Evolutionary conservation across 2,113 vertebrate species (phyloP).

Genomic region (Lophura nycthemera): DNA sequence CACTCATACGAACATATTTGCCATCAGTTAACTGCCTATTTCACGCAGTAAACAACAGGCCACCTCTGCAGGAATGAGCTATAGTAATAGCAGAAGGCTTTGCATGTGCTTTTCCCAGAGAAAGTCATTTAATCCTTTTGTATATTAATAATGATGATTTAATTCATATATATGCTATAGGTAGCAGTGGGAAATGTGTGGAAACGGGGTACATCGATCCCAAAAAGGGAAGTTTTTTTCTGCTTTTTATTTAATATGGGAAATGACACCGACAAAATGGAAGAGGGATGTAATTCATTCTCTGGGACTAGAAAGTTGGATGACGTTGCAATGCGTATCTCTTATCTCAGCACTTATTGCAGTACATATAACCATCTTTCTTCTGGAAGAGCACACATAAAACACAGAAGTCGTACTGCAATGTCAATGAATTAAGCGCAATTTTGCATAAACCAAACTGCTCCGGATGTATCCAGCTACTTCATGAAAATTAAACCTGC

Average conservation of each 20-base stretch:
- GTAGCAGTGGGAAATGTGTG: neutral
- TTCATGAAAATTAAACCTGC: neutral
- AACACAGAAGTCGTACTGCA: neutral
- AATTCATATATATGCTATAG: neutral
- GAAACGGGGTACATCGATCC: neutral
- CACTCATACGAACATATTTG: neutral
- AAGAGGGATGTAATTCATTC: neutral
- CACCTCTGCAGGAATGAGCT: neutral
- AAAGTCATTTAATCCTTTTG: neutral
- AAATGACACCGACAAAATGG: constrained; percentile 15
- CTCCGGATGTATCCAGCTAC: neutral
- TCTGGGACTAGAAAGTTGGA: neutral
- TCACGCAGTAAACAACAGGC: neutral
- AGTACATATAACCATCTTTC: neutral
- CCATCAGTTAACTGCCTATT: neutral
- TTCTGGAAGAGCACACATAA: neutral
- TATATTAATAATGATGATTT: neutral
- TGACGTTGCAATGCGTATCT: neutral
- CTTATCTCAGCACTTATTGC: neutral
- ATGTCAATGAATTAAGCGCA: neutral
- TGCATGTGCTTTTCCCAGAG: neutral
- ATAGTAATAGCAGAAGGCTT: neutral
- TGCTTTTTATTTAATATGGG: constrained; percentile 9
- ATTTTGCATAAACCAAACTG: neutral
- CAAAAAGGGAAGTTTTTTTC: neutral